Conservation (phyloP, 2,113 vertebrate species). For the Gadus chalcogrammus region DNA sequence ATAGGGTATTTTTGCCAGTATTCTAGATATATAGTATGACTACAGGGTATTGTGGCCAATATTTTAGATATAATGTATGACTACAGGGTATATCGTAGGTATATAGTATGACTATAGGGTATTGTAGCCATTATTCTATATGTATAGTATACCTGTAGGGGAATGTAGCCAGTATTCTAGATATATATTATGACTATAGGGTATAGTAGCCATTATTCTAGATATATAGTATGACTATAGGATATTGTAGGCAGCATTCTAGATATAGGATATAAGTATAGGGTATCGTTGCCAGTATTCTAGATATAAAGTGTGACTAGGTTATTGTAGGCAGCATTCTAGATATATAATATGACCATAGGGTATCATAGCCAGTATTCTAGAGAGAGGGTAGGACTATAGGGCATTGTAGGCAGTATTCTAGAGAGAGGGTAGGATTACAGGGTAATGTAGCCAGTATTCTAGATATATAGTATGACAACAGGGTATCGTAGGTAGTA, state of each 20-base stretch:
- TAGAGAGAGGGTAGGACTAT: too few species aligned
- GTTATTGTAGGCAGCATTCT: background rate
- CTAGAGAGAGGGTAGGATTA: too few species aligned
- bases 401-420: too few species aligned
- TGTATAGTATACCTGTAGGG: background rate
- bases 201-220: background rate
- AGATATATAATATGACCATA: too few species aligned
- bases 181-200: conserved; percentile 7
- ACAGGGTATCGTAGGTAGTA: too few species aligned
- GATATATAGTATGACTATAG: background rate
- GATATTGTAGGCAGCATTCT: background rate
- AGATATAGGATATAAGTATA: too few species aligned
- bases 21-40: background rate
- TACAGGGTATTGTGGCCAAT: background rate
- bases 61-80: too few species aligned
- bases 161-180: background rate
- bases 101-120: background rate
- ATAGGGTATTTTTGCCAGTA: conserved; percentile 23
- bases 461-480: too few species aligned
- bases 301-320: too few species aligned
- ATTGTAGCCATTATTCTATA: conserved; percentile 19
- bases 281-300: too few species aligned
- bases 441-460: too few species aligned
- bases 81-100: background rate
- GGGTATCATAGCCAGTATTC: too few species aligned